phyloP scores from a whole-genome alignment of 2,797 vertebrate genomes.

The Meriones psammophilus region DNA sequence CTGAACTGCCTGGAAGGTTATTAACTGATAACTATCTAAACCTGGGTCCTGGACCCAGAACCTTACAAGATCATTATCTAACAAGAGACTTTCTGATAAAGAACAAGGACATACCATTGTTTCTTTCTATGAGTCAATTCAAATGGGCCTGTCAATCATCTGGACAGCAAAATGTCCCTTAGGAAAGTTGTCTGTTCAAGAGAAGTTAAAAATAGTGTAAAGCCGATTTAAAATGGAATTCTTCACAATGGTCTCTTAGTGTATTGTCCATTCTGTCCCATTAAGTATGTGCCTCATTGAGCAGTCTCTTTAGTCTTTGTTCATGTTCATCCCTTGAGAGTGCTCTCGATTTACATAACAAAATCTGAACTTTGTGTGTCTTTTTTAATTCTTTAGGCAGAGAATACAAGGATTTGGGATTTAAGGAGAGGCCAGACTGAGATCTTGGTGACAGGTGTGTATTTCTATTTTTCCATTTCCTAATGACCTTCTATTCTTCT shows the following conservation, averaged over 20 bases:
- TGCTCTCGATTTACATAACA: background rate
- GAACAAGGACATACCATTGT: background rate
- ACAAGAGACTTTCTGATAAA: slow-evolving; percentile 10
- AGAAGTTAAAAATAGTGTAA: slow-evolving; percentile 16
- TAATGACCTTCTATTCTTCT: slow-evolving; percentile 6
- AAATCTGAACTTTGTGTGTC: background rate
- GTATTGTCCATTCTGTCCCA: background rate
- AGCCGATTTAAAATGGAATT: background rate
- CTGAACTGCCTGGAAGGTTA: background rate
- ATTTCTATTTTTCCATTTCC: slow-evolving; percentile 17
- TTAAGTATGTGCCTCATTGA: background rate
- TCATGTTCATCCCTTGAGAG: background rate
- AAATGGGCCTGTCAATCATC: background rate
- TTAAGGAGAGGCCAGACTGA: background rate
- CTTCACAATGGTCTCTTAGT: background rate
- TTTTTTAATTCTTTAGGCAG: background rate
- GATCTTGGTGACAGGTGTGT: background rate
- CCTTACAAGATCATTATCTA: background rate
- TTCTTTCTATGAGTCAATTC: background rate
- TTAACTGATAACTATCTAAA: background rate
- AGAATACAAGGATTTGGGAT: background rate
- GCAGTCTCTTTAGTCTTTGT: background rate
- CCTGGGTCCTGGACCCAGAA: background rate
- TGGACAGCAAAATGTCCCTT: background rate
- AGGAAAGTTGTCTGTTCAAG: background rate